Base-by-base conservation (phyloP, 2,797 vertebrate genomes). In the Poecilia gillii region DNA sequence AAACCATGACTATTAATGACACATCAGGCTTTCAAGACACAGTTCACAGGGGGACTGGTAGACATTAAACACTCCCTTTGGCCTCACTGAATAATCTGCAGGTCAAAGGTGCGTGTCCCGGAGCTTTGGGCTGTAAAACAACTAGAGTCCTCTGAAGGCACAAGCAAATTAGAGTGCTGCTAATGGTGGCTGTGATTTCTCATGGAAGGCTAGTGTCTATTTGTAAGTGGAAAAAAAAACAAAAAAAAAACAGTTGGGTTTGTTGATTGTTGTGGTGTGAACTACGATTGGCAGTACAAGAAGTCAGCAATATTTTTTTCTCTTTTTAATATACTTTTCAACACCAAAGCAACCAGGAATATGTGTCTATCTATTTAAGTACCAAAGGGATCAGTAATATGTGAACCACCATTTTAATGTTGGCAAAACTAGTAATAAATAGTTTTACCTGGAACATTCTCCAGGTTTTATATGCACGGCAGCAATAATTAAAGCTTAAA, bases 1-100 rank as follows among this genome's bases (percentile, higher is more conserved):
- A 93, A 88, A 89, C 79, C 3, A 1, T 83, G 81, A 84, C 90
- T 90, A 93, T 94, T 94, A 92, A 90, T 91, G 90, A 94, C 90
- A 89, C 90, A 90, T 94, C 88, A 89, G 87, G 83, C 87, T 84
- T 89, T 92, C 85, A 85, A 85, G 83, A 85, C 84, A 88, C 85
- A 89, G 87, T 86, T 91, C 87, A 75, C 25, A 39, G 82, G 57
- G 68, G 77, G 87, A 90, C 85, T 89, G 85, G 88, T 85, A 87
- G 87, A 81, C 89, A 91, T 93, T 89, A 92, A 90, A 93, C 85
- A 89, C 86, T 89, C 78, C 87, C 83, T 89, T 90, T 91, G 88
- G 92, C 88, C 91, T 91, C 83, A 83, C 86, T 92, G 90, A 91
- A 92, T 93, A 88, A 89, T 91, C 85, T 84, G 81, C 79, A 80